phyloP scores from a whole-genome alignment of 1,140 invertebrate species.

The Piezodorus guildinii region DNA sequence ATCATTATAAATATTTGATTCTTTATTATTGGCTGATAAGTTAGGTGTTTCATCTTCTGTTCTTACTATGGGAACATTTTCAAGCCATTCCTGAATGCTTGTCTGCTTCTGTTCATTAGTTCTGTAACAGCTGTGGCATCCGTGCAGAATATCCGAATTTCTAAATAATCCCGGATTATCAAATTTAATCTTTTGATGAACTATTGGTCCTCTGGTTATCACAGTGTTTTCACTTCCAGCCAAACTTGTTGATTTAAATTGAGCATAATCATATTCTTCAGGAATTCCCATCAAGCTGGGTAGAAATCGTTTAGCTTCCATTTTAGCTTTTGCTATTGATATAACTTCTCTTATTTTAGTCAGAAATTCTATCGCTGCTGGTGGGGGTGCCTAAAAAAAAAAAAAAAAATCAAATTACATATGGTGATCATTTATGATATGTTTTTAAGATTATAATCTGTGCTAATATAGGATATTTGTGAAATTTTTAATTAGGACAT shows the following conservation, averaged over 20 bases:
- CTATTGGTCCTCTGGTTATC: conserved; percentile 45
- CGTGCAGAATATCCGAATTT: conserved; percentile 20
- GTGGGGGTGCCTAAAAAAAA: conserved; percentile 60
- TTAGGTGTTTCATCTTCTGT: conserved; percentile 31
- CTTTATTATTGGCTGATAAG: no score
- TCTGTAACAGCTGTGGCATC: conserved; percentile 39
- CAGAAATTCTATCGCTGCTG: conserved; percentile 73
- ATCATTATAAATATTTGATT: no score
- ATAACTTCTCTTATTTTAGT: conserved; percentile 80
- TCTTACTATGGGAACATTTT: conserved; percentile 47
- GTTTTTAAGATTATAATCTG: background rate
- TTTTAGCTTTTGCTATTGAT: conserved; percentile 72
- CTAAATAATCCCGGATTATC: background rate
- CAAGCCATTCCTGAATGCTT: conserved; percentile 64
- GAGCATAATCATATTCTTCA: conserved; percentile 49
- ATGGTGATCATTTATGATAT: background rate
- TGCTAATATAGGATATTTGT: no score
- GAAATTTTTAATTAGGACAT: no score
- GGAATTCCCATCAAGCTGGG: conserved; percentile 68
- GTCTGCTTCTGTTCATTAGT: conserved; percentile 50
- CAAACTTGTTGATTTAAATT: conserved; percentile 30
- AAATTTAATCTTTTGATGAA: conserved; percentile 33
- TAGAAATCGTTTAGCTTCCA: conserved; percentile 64
- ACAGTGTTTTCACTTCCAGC: conserved; percentile 30
- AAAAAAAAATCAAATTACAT: conserved; percentile 15